Evolutionary conservation across 2,113 vertebrate species (phyloP).

Genomic region (Saccopteryx leptura): DNA sequence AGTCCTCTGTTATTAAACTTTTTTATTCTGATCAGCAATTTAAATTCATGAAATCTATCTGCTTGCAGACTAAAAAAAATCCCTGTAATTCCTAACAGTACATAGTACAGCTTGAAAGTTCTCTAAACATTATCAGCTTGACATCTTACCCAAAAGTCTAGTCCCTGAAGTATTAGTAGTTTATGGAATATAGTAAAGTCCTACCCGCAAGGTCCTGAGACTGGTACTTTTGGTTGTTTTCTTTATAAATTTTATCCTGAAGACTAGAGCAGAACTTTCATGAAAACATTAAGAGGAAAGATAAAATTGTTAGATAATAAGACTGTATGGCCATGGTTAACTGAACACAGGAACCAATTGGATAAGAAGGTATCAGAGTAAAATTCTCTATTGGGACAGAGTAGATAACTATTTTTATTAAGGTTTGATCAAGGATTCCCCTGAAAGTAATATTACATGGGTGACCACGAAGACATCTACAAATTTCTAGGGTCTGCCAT

Average conservation of each 20-base stretch:
- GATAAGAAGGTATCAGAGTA: background rate
- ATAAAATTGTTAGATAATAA: background rate
- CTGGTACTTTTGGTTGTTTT: background rate
- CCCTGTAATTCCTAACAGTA: background rate
- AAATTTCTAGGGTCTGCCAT: background rate
- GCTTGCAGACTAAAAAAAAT: slow-evolving; percentile 19
- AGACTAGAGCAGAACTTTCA: background rate
- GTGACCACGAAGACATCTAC: background rate
- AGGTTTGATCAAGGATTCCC: background rate
- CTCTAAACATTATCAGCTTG: background rate
- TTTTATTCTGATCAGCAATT: background rate
- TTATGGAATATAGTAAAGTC: background rate
- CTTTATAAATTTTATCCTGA: slow-evolving; percentile 24
- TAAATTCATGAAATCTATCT: background rate
- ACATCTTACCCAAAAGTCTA: background rate
- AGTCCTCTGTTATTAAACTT: background rate
- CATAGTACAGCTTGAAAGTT: background rate
- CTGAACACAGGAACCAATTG: slow-evolving; percentile 3
- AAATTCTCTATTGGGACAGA: background rate
- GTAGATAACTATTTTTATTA: slow-evolving; percentile 29
- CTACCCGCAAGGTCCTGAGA: background rate
- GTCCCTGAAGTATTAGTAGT: background rate
- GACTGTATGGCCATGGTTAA: background rate
- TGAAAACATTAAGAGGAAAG: background rate
- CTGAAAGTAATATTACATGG: background rate